phyloP scores from a whole-genome alignment of 2,797 vertebrate genomes.

The Xiphophorus birchmanni region DNA sequence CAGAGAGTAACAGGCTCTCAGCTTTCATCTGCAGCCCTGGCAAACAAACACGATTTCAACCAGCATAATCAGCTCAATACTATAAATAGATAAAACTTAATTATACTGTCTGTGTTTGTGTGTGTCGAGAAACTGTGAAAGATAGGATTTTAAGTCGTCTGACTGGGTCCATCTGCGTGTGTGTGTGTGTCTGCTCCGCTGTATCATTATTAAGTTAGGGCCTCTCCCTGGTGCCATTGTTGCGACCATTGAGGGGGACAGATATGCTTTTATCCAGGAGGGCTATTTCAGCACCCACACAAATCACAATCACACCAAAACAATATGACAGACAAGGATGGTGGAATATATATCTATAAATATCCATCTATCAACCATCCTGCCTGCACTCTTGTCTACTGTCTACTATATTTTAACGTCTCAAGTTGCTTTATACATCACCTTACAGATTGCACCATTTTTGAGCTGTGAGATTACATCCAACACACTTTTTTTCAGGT shows the following conservation, averaged over 20 bases:
- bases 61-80: constrained; percentile 81
- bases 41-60: constrained; percentile 80
- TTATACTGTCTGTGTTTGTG: constrained; percentile 66
- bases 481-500: constrained; percentile 11
- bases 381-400: constrained; percentile 30
- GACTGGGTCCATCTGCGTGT: constrained; percentile 35
- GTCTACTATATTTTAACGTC: constrained; percentile 47
- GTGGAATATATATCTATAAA: constrained; percentile 9
- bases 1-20: constrained; percentile 78
- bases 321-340: constrained; percentile 46
- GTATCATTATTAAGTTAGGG: constrained; percentile 81
- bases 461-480: constrained; percentile 26
- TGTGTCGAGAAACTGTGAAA: constrained; percentile 46
- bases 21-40: constrained; percentile 78
- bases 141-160: constrained; percentile 56
- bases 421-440: constrained; percentile 54
- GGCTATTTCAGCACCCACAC: constrained; percentile 80
- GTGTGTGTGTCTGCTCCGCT: constrained; percentile 51
- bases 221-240: constrained; percentile 75
- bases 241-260: constrained; percentile 75
- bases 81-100: constrained; percentile 83
- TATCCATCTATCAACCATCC: constrained; percentile 25
- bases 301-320: constrained; percentile 74
- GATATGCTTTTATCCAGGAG: constrained; percentile 80
- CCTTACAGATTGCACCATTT: constrained; percentile 19